Evolutionary conservation across 2,797 vertebrate genomes (phyloP), one percentile per base, ranked within the genome.

Genomic region (Picus viridis): DNA sequence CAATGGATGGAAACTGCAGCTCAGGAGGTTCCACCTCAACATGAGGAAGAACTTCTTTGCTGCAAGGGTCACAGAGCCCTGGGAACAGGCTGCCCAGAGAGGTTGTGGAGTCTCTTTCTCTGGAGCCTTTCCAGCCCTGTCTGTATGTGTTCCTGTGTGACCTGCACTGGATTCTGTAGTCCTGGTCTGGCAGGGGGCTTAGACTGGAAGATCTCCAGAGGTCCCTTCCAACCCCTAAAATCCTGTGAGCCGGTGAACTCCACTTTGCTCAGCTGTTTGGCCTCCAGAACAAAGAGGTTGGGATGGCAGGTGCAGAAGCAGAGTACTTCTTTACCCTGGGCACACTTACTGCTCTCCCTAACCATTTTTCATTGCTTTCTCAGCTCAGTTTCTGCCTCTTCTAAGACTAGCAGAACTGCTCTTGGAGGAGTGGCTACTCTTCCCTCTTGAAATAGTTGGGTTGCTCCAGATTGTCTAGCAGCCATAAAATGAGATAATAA

Each of bases 311-410:
- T 47, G 58, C 58, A 68, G 49, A 63, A 85, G 30, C 12, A 71
- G 30, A 20, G 45, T 0, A 0, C 70, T 76, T 75, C 53, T 82
- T 82, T 73, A n/a, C 32, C 16, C 22, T 32, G 17, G n/a, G 43
- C 32, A 29, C 8, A 34, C 16, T 61, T 70, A 8, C 5, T 74
- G 45, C 45, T 80, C 41, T 83, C 24, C 49, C 27, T 64, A 27
- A 15, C 20, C 2, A 0, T 41, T 63, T 20, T 59, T 62, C 1
- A 0, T 36, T 27, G 26, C 53, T 27, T 12, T 15, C 53, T 54
- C 24, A 26, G 15, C 61, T 76, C 29, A 13, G 27, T 39, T 73
- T 54, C 67, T 59, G 34, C 30, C 58, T 78, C 58, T 36, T 9
- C 2, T 64, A n/a, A 74, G 18, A 29, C 16, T 54, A 27, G 16